Percentiles rank a stretch among this genome's conserved stretches.
Conservation (phyloP, 1,140 invertebrate species). For the Limonius californicus region DNA sequence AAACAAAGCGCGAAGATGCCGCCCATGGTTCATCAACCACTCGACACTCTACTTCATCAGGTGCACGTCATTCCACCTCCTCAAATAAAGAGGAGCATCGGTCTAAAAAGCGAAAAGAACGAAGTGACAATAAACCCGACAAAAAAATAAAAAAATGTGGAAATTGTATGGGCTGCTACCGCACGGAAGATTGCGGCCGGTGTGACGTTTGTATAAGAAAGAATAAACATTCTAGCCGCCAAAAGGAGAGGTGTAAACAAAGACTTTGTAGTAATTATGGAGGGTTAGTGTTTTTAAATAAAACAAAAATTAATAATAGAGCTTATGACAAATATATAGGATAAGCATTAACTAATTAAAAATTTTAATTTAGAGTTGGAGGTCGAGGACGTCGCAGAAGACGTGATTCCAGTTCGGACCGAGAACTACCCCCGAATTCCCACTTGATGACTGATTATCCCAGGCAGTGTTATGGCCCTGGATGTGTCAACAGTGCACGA, state of each 20-base stretch:
- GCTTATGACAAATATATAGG: background rate
- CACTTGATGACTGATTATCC: constrained; percentile 46
- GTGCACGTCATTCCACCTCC: constrained; percentile 17
- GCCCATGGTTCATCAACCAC: too few relatives aligned
- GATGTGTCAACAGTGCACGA: constrained; percentile 74
- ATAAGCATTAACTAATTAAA: too few relatives aligned
- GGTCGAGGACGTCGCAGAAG: constrained; percentile 36
- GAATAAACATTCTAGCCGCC: constrained; percentile 69
- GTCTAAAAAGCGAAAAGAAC: constrained; percentile 48
- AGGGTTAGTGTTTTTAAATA: constrained; percentile 30
- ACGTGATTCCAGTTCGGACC: constrained; percentile 42
- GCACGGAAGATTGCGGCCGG: constrained; percentile 78
- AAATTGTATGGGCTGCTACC: constrained; percentile 75
- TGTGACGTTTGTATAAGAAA: constrained; percentile 80
- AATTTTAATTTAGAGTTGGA: background rate
- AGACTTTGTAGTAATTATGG: constrained; percentile 52
- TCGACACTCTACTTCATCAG: too few relatives aligned
- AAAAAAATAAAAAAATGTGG: constrained; percentile 65
- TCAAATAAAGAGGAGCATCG: constrained; percentile 50
- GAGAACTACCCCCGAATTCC: constrained; percentile 35
- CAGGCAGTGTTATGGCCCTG: constrained; percentile 88
- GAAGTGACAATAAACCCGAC: constrained; percentile 40
- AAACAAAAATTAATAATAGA: background rate
- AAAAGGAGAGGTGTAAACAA: constrained; percentile 67
- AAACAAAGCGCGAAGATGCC: constrained; percentile 57